Evolutionary conservation across 2,113 vertebrate genomes (phyloP), one percentile per base, ranked within the genome.

Genomic region (Sorex araneus): DNA sequence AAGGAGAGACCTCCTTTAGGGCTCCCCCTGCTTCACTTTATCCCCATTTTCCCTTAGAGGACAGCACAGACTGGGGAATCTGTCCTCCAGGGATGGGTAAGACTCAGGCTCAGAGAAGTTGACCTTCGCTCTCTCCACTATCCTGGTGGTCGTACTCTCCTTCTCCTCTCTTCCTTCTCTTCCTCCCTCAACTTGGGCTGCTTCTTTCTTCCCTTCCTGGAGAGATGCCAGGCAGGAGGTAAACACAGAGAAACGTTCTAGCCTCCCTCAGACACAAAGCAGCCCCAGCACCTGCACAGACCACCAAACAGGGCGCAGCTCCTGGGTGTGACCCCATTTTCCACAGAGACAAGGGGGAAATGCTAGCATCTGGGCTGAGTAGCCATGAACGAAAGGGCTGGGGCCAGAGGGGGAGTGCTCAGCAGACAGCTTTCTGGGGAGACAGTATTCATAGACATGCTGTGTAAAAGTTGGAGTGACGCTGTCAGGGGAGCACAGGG

Each of bases 71-170:
- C 21, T 7, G 4, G 10, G 0, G 16, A 12, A 28, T 12, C 47
- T 30, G 36, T 47, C 7, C 2, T 13, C 11, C 3, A 19, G 11
- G 6, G 25, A 25, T 0, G 0, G 1, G 57, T 19, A 60, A 60
- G 57, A 60, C 21, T 23, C 57, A 60, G 21, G 57, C 7, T 23
- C 57, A 60, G 32, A 30, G 40, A 67, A 32, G 5, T 12, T 50
- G 57, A 19, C 57, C 21, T 21, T 60, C 10, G 9, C 47, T 4
- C 57, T 6, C 15, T 67, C 21, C 19, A 12, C 50, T 13, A 30
- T 28, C 28, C 40, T 73, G 45, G 6, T 4, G 45, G 23, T 45
- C 47, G 32, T 8, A 10, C 7, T 7, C 36, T 30, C 34, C 64
- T 19, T 40, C n/a, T 45, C 28, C 10, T 5, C 3, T 2, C 34